Percentiles rank a stretch among this genome's conserved stretches.
Conservation (phyloP, 2,113 vertebrate genomes). For the Desmodus rotundus region DNA sequence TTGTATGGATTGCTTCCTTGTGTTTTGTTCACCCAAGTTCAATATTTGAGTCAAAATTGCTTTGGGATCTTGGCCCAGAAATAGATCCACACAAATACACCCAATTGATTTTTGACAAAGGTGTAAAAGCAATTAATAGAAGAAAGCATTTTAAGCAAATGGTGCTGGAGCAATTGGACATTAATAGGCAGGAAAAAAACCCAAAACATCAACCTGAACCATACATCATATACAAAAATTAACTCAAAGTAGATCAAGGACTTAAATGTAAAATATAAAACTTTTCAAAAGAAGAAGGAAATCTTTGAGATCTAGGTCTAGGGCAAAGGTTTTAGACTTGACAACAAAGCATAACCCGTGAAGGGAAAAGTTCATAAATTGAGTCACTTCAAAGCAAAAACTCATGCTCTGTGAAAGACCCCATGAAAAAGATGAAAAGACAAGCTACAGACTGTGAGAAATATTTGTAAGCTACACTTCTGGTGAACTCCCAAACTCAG, state of each 20-base stretch:
- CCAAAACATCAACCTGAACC: background rate
- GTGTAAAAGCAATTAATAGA: constrained; percentile 14
- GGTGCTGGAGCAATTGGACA: background rate
- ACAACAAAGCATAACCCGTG: background rate
- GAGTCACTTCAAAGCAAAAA: background rate
- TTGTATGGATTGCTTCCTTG: background rate
- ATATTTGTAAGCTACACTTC: background rate
- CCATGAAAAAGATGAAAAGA: background rate
- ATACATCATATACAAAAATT: background rate
- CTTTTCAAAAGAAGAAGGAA: background rate
- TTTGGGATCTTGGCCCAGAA: constrained; percentile 37
- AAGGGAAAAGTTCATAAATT: background rate
- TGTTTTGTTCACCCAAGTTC: constrained; percentile 15
- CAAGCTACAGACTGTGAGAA: background rate
- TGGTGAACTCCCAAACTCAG: background rate
- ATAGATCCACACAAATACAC: constrained; percentile 19
- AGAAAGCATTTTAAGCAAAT: constrained; percentile 15
- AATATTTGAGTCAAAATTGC: constrained; percentile 54
- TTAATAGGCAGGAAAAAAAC: background rate
- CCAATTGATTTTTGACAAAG: constrained; percentile 19
- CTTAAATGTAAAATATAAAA: background rate
- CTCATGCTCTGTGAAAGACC: background rate
- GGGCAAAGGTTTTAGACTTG: background rate
- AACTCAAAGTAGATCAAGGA: background rate
- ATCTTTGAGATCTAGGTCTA: background rate